Base-by-base conservation (phyloP, 2,888 invertebrate genomes). In the Dorcus parallelipipedus region DNA sequence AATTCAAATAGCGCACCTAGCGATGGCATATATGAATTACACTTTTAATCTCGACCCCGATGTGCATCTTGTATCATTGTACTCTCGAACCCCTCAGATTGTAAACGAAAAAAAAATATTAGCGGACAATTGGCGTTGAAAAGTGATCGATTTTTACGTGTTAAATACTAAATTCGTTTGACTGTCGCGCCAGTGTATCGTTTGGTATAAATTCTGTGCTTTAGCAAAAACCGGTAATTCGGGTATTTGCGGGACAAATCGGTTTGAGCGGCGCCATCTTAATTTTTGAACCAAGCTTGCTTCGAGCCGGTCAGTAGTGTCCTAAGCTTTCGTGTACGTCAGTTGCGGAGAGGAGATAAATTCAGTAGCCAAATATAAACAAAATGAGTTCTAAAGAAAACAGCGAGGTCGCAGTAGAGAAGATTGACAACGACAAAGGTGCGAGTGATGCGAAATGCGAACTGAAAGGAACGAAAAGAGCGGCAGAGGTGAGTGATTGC, bases 361-460 rank as follows among this genome's bases (percentile, higher is more conserved):
- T 54, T 55, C 48, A 54, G 56, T 58, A 64, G 57, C 56, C 63
- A 59, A 71, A 74, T 67, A 73, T 70, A 78, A 74, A 74, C 76
- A 80, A 82, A 83, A 90, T 90, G 90, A 90, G 89, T 85, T 84
- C 89, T 81, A 88, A 88, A 82, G 90, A 90, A 82, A 90, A 89
- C 82, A 91, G 89, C 83, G 90, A 91, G 83, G 90, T 91, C 81
- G 90, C 89, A 73, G 89, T 91, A 70, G 91, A 91, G 82, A 91
- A 91, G 85, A 83, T 86, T 76, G 90, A 89, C 77, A 84, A 82
- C 79, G 90, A 90, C 76, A 90, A 90, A 82, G 84, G 84, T 76
- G 81, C 84, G 68, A 78, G 75, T 61, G 90, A 90, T 78, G 84
- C 87, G 58, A 91, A 91, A 84, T 88, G 89, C 81, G 90, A 90